A percentile compares a stretch with the other conserved stretches of the same genome.
Conservation (phyloP, 2,888 invertebrate genomes). For the Trileptium ribeirensis region DNA sequence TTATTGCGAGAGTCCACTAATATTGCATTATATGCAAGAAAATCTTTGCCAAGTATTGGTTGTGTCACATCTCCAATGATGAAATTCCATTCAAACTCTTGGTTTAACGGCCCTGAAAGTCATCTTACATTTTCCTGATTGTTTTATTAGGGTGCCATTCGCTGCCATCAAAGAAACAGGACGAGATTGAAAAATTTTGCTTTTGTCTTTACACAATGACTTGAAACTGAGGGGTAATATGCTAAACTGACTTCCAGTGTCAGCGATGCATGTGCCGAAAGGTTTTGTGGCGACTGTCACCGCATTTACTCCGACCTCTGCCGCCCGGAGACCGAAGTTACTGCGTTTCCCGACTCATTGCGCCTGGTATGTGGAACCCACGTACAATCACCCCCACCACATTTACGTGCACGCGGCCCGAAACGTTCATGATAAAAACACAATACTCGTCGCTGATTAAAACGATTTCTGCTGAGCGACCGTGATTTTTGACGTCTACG, state of each 20-base stretch:
- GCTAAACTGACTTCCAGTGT: background rate
- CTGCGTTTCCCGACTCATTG: background rate
- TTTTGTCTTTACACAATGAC: too few relatives aligned
- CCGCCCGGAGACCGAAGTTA: background rate
- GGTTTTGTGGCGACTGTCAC: background rate
- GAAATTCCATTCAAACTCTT: background rate
- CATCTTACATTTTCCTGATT: background rate
- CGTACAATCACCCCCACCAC: too few relatives aligned
- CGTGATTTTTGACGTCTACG: too few relatives aligned
- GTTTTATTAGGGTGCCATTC: background rate
- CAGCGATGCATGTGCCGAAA: background rate
- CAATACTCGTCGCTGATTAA: background rate
- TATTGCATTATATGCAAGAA: too few relatives aligned
- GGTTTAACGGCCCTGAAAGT: background rate
- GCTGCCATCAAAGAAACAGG: background rate
- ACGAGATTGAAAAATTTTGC: too few relatives aligned
- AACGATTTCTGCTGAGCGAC: too few relatives aligned
- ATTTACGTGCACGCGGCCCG: background rate
- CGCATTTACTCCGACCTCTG: background rate
- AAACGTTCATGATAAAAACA: constrained; percentile 3
- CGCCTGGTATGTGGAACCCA: too few relatives aligned
- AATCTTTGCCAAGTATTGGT: background rate
- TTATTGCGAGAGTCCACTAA: too few relatives aligned
- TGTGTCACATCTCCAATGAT: background rate
- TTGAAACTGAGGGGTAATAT: background rate